Evolutionary conservation across 2,888 invertebrate species (phyloP).

Genomic region (Gryllus longicercus): DNA sequence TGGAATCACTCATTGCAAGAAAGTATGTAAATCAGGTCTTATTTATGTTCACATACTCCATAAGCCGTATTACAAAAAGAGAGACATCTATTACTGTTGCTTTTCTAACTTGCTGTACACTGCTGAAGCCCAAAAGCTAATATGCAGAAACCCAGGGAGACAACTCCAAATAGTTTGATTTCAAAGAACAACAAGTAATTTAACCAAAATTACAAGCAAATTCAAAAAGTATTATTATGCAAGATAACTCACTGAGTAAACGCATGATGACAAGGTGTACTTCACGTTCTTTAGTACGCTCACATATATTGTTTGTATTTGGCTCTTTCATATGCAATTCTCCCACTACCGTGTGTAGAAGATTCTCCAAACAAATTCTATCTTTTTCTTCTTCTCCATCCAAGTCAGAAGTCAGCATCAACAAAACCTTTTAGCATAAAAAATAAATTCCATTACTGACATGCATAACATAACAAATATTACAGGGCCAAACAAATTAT

Average conservation of each 20-base stretch:
- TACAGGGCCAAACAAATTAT: no score
- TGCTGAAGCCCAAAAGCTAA: no score
- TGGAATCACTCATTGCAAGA: no score
- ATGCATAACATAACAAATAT: constrained; percentile 20
- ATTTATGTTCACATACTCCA: no score
- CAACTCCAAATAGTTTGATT: no score
- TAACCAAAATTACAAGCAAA: background rate
- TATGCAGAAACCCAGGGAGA: no score
- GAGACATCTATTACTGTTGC: no score
- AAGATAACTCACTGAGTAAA: constrained; percentile 66
- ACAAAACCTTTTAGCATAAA: constrained; percentile 60
- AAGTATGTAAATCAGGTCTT: no score
- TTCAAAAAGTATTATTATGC: background rate
- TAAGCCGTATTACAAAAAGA: no score
- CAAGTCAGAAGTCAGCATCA: constrained; percentile 85
- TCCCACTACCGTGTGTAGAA: constrained; percentile 68
- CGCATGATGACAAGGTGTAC: constrained; percentile 85
- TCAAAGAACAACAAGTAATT: background rate
- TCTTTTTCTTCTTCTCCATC: constrained; percentile 82
- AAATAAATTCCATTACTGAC: constrained; percentile 20
- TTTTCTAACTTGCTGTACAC: no score
- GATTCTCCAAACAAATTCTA: constrained; percentile 68
- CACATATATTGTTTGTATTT: constrained; percentile 54
- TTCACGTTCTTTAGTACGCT: constrained; percentile 73
- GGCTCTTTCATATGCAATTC: constrained; percentile 66